Percentiles rank a stretch among this genome's conserved stretches.
phyloP scores from a whole-genome alignment of 2,113 vertebrate species.

The Trichomycterus rosablanca region DNA sequence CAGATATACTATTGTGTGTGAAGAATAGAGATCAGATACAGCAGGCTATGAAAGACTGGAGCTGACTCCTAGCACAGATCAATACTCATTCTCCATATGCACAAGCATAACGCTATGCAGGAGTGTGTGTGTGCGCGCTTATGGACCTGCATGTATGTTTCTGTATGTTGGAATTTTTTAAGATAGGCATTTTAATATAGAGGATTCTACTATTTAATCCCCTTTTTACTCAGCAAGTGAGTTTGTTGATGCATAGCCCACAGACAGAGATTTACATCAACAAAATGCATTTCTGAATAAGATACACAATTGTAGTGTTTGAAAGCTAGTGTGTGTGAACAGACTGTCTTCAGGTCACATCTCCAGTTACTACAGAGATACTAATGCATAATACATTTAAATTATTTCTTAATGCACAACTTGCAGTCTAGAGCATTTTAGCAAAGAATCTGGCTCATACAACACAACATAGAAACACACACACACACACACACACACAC shows the following conservation, averaged over 20 bases:
- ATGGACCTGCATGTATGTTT: not conserved
- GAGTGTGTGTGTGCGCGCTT: not conserved
- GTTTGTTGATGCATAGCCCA: no score
- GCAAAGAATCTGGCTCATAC: not conserved
- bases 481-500: constrained; percentile 30
- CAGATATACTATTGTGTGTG: constrained; percentile 31
- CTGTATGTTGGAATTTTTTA: not conserved
- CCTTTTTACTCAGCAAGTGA: no score
- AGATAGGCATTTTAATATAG: no score
- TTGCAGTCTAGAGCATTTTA: constrained; percentile 16
- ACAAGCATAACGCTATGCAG: constrained; percentile 14
- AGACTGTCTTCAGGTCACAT: no score
- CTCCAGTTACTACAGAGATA: no score
- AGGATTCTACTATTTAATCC: no score
- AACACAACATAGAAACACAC: constrained; percentile 3
- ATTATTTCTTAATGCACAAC: constrained; percentile 8
- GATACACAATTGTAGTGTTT: no score
- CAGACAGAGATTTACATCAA: no score
- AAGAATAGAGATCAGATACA: constrained; percentile 41
- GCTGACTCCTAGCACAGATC: constrained; percentile 32
- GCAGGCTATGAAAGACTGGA: constrained; percentile 35
- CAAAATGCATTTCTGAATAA: no score
- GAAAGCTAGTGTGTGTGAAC: no score
- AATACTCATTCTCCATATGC: constrained; percentile 43
- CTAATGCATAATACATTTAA: not conserved